phyloP scores from a whole-genome alignment of 2,888 invertebrate species.

The Luperina nickerlii region DNA sequence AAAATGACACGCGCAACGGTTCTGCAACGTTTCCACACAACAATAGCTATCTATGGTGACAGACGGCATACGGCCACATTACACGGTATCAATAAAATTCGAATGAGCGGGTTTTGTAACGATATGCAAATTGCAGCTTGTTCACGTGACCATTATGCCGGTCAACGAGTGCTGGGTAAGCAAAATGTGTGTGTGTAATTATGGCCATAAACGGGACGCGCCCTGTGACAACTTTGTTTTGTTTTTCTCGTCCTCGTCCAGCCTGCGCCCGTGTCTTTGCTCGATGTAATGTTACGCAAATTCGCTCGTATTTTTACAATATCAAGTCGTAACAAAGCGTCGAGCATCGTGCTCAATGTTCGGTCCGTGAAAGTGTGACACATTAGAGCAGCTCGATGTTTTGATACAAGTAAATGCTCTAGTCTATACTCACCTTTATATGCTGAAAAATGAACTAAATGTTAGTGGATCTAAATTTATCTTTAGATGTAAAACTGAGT shows the following conservation, averaged over 20 bases:
- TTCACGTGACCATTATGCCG: constrained; percentile 13
- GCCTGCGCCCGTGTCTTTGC: background rate
- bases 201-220: background rate
- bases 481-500: background rate
- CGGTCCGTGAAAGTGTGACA: background rate
- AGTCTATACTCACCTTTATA: too few relatives aligned
- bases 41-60: background rate
- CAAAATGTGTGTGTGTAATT: background rate
- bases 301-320: background rate
- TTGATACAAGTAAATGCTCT: too few relatives aligned
- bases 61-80: background rate
- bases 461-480: background rate
- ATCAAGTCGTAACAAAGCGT: background rate
- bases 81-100: background rate
- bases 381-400: too few relatives aligned
- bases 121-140: constrained; percentile 34
- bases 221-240: background rate
- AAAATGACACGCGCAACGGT: background rate
- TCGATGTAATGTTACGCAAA: background rate
- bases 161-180: background rate
- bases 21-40: background rate
- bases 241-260: background rate
- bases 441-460: background rate
- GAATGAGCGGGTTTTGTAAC: constrained; percentile 26
- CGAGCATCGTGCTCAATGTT: background rate